Base-by-base conservation (phyloP, 2,113 vertebrate species). In the Pundamilia nyererei region DNA sequence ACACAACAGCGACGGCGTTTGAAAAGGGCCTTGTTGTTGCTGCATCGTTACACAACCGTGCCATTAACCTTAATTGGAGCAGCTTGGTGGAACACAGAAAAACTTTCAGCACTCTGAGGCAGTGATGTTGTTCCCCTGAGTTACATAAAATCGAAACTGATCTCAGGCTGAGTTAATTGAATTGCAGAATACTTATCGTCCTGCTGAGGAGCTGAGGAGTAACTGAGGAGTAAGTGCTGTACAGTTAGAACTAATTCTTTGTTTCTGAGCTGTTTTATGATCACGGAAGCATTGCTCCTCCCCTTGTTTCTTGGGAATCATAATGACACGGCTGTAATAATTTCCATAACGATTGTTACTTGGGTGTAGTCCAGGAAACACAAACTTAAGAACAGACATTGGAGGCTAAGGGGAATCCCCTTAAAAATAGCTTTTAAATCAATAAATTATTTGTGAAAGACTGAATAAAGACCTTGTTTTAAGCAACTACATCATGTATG, bases 41-140 rank as follows among this genome's bases (percentile, higher is more conserved):
- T 8, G 89, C 56, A 88, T 81, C 62, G 87, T 92, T 93, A 89
- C 89, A 88, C 84, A 92, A 87, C 82, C 81, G 15, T 42, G 89
- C 88, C 88, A 91, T 94, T 92, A 92, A 92, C 91, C 92, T 87
- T 92, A 95, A 95, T 94, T 94, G 92, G 91, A 91, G 86, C 83
- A 80, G 89, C 93, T 90, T 58, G 89, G 87, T 77, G 84, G 87
- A 93, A 88, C 85, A 84, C 77, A 86, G 84, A 87, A 88, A 95
- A 92, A 89, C 86, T 80, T 93, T 88, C 79, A 81, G 62, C n/a
- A 29, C 89, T 85, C 62, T 4, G 87, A 89, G 86, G 83, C 85
- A 53, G 62, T 6, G 3, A 3, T 53, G 90, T 86, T 83, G 85
- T 65, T 92, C 91, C 93, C 89, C 21, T 1, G 93, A 84, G 92